phyloP scores from a whole-genome alignment of 2,888 invertebrate genomes.

The Allygus modestus region DNA sequence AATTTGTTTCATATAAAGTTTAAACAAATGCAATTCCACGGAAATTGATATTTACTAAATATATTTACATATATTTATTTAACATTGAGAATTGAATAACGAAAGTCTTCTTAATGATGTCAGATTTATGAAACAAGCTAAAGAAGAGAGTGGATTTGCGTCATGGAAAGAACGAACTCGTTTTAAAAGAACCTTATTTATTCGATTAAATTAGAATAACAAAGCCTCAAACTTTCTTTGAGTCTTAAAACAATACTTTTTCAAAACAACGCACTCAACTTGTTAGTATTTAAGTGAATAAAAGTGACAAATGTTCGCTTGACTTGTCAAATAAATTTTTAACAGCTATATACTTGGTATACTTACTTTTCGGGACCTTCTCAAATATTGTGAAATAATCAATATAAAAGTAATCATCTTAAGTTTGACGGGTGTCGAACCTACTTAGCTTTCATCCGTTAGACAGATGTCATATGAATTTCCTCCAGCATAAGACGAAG shows the following conservation, averaged over 20 bases:
- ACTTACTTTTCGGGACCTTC: too few relatives aligned
- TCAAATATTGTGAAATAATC: not conserved
- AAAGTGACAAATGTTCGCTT: too few relatives aligned
- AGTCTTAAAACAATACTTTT: not conserved
- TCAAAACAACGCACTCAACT: too few relatives aligned
- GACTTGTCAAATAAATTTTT: too few relatives aligned
- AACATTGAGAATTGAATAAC: not conserved
- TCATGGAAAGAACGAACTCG: not conserved
- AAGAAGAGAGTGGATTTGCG: not conserved
- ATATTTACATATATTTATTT: not conserved
- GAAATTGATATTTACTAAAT: too few relatives aligned
- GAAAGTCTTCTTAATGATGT: not conserved
- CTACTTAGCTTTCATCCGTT: not conserved
- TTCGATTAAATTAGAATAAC: not conserved
- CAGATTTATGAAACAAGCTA: not conserved
- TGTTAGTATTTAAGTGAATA: too few relatives aligned
- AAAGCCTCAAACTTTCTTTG: not conserved
- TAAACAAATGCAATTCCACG: too few relatives aligned
- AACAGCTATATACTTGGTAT: too few relatives aligned
- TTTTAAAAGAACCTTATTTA: not conserved
- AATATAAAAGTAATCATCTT: not conserved
- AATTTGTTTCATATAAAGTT: too few relatives aligned
- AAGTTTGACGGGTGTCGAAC: not conserved
- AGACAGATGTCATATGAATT: slow-evolving; percentile 10
- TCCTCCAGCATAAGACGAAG: not conserved